A percentile compares a stretch with the other conserved stretches of the same genome.
These are phyloP conservation scores for Steinernema feltiae DNA, from an alignment of 1,140 invertebrate genomes.

Conservation along the genomic window DNA sequence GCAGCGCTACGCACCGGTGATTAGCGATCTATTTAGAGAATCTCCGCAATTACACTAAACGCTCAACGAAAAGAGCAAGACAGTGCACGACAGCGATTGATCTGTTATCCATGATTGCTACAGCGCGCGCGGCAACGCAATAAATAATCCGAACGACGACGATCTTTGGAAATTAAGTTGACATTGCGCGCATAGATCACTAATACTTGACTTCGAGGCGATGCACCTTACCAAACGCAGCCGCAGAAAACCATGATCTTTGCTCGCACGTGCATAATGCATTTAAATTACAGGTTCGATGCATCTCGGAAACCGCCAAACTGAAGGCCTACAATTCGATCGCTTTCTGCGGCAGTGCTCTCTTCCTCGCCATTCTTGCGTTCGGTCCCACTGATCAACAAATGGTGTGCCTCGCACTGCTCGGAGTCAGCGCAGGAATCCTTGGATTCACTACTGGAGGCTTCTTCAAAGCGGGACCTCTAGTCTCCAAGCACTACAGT, in stretches of 20 bases:
- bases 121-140: not conserved
- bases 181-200: not conserved
- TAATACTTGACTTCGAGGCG: no score
- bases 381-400: constrained; percentile 37
- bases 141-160: not conserved
- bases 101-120: not conserved
- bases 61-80: not conserved
- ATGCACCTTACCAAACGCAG: no score
- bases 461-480: constrained; percentile 54
- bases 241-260: no score
- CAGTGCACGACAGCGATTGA: not conserved
- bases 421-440: constrained; percentile 49
- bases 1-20: not conserved
- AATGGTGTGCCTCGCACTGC: constrained; percentile 16
- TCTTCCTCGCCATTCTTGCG: constrained; percentile 45
- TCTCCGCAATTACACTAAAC: not conserved
- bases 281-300: not conserved
- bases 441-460: constrained; percentile 54
- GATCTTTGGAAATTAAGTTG: not conserved
- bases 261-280: no score
- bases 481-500: constrained; percentile 53
- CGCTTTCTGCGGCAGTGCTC: constrained; percentile 47
- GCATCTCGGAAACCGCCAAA: constrained; percentile 51
- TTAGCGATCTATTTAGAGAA: not conserved
- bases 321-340: constrained; percentile 53